Conservation (phyloP, 2,797 vertebrate genomes). For the Botia kubotai region DNA sequence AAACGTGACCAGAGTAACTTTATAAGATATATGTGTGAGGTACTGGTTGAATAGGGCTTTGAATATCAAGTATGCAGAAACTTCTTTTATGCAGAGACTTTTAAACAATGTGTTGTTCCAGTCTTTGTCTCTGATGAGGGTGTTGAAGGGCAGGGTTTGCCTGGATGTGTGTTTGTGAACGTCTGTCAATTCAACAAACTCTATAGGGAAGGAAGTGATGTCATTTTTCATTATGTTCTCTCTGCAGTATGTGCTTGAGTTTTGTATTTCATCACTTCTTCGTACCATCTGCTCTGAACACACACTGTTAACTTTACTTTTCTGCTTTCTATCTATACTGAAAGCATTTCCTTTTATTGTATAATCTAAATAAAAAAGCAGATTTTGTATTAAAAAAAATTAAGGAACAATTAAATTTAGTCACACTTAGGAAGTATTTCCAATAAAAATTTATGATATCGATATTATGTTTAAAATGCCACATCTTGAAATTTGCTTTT, state of each 20-base stretch:
- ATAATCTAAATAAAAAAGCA: conserved; percentile 14
- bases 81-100: conserved; percentile 63
- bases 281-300: conserved; percentile 22
- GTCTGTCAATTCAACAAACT: conserved; percentile 74
- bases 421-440: too few species aligned
- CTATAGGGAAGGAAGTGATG: conserved; percentile 69
- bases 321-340: conserved; percentile 26
- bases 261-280: conserved; percentile 41
- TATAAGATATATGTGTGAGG: conserved; percentile 44
- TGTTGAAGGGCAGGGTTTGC: conserved; percentile 41
- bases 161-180: conserved; percentile 52
- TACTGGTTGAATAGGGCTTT: conserved; percentile 64
- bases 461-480: too few species aligned
- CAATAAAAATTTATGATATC: too few species aligned
- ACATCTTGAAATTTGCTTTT: too few species aligned
- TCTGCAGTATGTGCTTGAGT: conserved; percentile 39
- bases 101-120: conserved; percentile 60
- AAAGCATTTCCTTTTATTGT: conserved; percentile 15
- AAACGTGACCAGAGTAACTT: conserved; percentile 55
- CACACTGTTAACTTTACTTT: conserved; percentile 32
- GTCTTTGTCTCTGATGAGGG: conserved; percentile 70
- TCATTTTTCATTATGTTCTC: conserved; percentile 62
- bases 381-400: not conserved
- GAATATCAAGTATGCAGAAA: conserved; percentile 24
- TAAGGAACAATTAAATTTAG: too few species aligned